Evolutionary conservation across 2,888 invertebrate genomes (phyloP), one percentile per base, ranked within the genome.

Genomic region (Belgica antarctica): DNA sequence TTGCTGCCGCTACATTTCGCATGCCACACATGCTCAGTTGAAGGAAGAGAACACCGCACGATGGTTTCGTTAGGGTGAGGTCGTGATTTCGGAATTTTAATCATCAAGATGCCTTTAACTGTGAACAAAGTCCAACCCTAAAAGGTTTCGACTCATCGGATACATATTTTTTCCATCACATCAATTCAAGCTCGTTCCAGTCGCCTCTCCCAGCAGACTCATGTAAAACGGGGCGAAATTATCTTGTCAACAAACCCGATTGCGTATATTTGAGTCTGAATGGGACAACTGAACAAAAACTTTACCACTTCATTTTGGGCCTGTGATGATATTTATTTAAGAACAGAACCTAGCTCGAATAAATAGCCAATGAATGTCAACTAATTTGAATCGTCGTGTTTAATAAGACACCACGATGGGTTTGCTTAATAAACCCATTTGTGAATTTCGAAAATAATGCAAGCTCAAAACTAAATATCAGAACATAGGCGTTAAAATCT

Each of bases 21-120:
- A 31, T 12, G 12, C 12, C 52, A 52, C 52, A 52, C 52, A 52
- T 52, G 52, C 52, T 52, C 52, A 52, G 52, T 52, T n/a, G 52
- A 52, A 22, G 12, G 7, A 22, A 22, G 3, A 5, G n/a, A 52
- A 12, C 52, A 22, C 12, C 52, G 52, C 52, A 52, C 52, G 19
- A 52, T 52, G 52, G 22, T 52, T 52, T 22, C 19, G 22, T n/a
- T 7, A 52, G 52, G 52, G 52, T 52, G 52, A 52, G 52, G 22
- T 41, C 12, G 31, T n/a, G n/a, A n/a, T n/a, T n/a, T n/a, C n/a
- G n/a, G n/a, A n/a, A n/a, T n/a, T n/a, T n/a, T n/a, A n/a, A n/a
- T n/a, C n/a, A n/a, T n/a, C n/a, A n/a, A n/a, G n/a, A n/a, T n/a
- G n/a, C n/a, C n/a, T n/a, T n/a, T n/a, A n/a, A n/a, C n/a, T n/a